Evolutionary conservation across 2,888 invertebrate species (phyloP).

Genomic region (Tricholauxania praeusta): DNA sequence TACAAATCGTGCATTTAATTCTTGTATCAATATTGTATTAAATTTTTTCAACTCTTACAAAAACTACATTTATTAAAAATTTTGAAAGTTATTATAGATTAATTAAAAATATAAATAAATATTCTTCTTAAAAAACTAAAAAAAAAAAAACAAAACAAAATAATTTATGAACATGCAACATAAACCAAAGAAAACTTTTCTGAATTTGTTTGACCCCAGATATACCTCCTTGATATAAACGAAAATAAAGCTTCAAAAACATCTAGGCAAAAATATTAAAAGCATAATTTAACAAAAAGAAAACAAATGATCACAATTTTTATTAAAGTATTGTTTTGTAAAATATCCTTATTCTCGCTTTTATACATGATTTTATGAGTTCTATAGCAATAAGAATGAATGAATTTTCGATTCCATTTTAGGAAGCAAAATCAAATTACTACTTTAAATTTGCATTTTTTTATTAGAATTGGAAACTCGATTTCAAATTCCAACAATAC

Average conservation of each 20-base stretch:
- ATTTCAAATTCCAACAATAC: no score
- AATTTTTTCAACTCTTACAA: constrained; percentile 18
- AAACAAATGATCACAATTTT: no score
- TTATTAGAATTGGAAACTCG: no score
- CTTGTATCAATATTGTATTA: constrained; percentile 18
- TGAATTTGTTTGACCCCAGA: constrained; percentile 43
- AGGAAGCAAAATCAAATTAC: no score
- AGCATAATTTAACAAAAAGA: no score
- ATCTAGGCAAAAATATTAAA: background rate
- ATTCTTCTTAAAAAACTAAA: background rate
- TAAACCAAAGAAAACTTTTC: constrained; percentile 38
- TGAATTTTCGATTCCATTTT: no score
- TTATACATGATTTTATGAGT: no score
- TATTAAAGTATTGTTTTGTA: no score
- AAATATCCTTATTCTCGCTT: no score
- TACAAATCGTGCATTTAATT: constrained; percentile 15
- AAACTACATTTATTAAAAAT: background rate
- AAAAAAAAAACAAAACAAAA: constrained; percentile 25
- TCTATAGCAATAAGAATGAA: no score
- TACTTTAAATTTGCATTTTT: no score
- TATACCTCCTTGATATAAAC: constrained; percentile 41
- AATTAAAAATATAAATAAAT: constrained; percentile 2
- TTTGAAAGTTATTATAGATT: background rate
- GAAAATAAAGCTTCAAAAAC: constrained; percentile 19
- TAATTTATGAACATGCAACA: constrained; percentile 22